Evolutionary conservation across 2,888 invertebrate genomes (phyloP), one percentile per base, ranked within the genome.

Genomic region (Tromatobia lineatoria): DNA sequence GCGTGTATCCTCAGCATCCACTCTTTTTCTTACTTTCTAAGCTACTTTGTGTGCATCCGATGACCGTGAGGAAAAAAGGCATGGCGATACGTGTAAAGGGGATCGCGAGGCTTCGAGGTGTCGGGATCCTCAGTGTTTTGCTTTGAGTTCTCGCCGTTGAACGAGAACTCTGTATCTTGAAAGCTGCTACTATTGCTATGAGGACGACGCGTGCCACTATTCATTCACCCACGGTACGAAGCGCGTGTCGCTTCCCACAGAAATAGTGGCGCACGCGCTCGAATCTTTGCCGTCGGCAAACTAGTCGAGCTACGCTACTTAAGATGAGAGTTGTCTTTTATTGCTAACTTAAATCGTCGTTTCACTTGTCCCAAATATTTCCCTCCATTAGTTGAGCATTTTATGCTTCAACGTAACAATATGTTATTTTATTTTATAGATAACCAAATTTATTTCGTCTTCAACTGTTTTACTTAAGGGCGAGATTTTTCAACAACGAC

Each of bases 211-310:
- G 75, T 80, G 85, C 50, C 71, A 42, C 54, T 50, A 70, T 74
- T 76, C 59, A 80, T 67, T 45, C 61, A 64, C 54, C 59, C 74
- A 73, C 47, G 57, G 66, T 45, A 74, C 59, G 76, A 67, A 75
- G 52, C 70, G 75, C 57, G 71, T 80, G 77, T 73, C 84, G 71
- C 73, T 57, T 83, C 76, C 50, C 59, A 76, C 67, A 74, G 59
- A 80, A 80, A 73, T 59, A 57, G 61, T 45, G 47, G 66, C 64
- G 45, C 54, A 69, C 77, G 57, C 67, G 67, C 29, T 38, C 23
- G 57, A 38, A 25, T 25, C 69, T 69, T 69, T 29, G 47, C 77
- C 77, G 77, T 47, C 69, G 77, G 77, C 69, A 69, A 77, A 69
- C 57, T 47, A 29, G 50, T 23, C 47, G 23, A 70, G 61, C 61